Evolutionary conservation across 2,113 vertebrate genomes (phyloP), one percentile per base, ranked within the genome.

Genomic region (Xyrauchen texanus): DNA sequence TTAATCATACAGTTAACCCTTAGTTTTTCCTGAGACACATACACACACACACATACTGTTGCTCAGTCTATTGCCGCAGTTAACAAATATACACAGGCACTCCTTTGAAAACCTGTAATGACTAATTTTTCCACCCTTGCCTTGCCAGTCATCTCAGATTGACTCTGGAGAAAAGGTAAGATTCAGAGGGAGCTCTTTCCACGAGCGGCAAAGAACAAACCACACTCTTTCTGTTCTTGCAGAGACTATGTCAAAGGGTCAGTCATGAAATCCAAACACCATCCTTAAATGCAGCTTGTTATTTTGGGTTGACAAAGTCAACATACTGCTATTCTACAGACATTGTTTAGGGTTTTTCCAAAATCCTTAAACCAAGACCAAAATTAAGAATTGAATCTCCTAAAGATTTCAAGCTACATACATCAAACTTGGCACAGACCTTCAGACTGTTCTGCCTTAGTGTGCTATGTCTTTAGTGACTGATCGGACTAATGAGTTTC

Each of bases 111-210:
- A 6, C 64, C 47, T 75, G 7, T 81, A 84, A 88, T 89, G 51
- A 81, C 78, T 85, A 44, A 21, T 68, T 88, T 86, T 91, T 85
- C 88, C 84, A 84, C 87, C 83, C 85, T 87, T 87, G 83, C 87
- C 65, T 82, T 86, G 77, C 82, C 89, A 92, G 90, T 91, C 90
- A 90, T 75, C 86, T 92, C 90, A 91, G 87, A 89, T 86, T 92
- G 87, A 88, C 88, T 84, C 69, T 91, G 82, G 91, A 91, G 80
- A 90, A 88, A 82, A 93, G 90, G 92, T 93, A 90, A 93, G 91
- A 82, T 52, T 83, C 84, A 81, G 81, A 79, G 21, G 21, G 66
- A 55, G 64, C n/a, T 12, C 42, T 47, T 7, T 11, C 57, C 55
- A 9, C 11, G 57, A 73, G 58, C 16, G 3, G 9, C 42, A 10